Evolutionary conservation across 2,888 invertebrate species (phyloP).

Genomic region (Nephrotoma appendiculata): DNA sequence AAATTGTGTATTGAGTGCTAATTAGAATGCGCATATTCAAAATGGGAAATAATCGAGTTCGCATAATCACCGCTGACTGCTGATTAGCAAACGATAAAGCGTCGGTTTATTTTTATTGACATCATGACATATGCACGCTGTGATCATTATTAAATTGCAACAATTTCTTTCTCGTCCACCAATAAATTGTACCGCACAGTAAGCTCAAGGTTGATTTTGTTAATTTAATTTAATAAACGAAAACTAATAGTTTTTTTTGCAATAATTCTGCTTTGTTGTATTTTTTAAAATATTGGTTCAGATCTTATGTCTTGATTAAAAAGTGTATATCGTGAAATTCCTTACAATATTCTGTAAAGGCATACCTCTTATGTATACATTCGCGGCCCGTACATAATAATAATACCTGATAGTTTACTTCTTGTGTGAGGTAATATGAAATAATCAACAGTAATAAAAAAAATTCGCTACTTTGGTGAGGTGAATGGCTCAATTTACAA

Average conservation of each 20-base stretch:
- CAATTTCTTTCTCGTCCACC: background rate
- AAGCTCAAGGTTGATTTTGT: background rate
- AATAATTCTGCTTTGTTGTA: background rate
- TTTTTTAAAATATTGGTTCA: background rate
- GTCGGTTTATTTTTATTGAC: background rate
- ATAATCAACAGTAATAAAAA: background rate
- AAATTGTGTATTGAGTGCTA: background rate
- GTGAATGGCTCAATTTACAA: background rate
- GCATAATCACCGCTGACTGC: background rate
- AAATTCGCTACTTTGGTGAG: background rate
- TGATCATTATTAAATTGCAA: background rate
- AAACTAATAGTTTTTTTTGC: background rate
- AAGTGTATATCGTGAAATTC: background rate
- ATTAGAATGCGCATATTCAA: background rate
- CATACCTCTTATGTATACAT: too few species aligned
- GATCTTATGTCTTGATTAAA: background rate
- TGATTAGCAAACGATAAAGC: background rate
- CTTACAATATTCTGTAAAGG: background rate
- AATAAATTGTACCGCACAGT: too few species aligned
- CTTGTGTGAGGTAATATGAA: background rate
- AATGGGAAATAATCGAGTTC: background rate
- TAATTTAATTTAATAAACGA: background rate
- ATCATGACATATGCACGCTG: background rate
- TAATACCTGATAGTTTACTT: background rate
- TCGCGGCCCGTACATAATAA: too few species aligned